Evolutionary conservation across 2,888 invertebrate species (phyloP), one percentile per base, ranked within the genome.

Genomic region (Mesorhabditis belari): DNA sequence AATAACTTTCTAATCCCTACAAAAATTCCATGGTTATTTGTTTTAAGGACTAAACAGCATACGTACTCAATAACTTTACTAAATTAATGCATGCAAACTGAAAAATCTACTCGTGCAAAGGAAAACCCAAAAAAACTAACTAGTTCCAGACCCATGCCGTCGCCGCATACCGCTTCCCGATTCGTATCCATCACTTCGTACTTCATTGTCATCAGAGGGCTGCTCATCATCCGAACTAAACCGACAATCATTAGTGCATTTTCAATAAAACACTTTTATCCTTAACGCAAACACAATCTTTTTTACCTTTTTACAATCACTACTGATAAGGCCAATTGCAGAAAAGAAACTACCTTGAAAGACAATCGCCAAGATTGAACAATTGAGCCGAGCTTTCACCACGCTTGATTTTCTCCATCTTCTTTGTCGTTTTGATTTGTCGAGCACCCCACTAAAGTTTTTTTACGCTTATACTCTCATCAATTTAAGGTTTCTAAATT

Each of bases 391-490:
- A 25, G 51, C 70, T 70, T 23, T 69, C 63, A 27, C 69, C 66
- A 12, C 75, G 58, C 35, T 63, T 71, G 55, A 65, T 65, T 54
- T 69, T 61, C 27, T 69, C 72, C 5, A 35, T 9, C 44, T 35
- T 35, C n/a, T 35, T 9, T n/a, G 66, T 71, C 27, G 75, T 71
- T 60, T 73, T 72, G 64, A 77, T 75, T 61, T 77, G 74, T 5
- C 75, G 66, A 17, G 77, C 76, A n/a, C 75, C 76, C 77, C 77
- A 77, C 77, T 77, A 62, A 61, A 74, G 66, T 5, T 26, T n/a
- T n/a, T n/a, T n/a, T n/a, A n/a, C n/a, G n/a, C n/a, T n/a, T n/a
- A n/a, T n/a, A n/a, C n/a, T n/a, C n/a, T n/a, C n/a, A n/a, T n/a
- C n/a, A n/a, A n/a, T n/a, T n/a, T n/a, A n/a, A n/a, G n/a, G n/a